A percentile compares a stretch with the other conserved stretches of the same genome.
Evolutionary conservation across 2,888 invertebrate species (phyloP).

Genomic region (Coleophora flavipennella): DNA sequence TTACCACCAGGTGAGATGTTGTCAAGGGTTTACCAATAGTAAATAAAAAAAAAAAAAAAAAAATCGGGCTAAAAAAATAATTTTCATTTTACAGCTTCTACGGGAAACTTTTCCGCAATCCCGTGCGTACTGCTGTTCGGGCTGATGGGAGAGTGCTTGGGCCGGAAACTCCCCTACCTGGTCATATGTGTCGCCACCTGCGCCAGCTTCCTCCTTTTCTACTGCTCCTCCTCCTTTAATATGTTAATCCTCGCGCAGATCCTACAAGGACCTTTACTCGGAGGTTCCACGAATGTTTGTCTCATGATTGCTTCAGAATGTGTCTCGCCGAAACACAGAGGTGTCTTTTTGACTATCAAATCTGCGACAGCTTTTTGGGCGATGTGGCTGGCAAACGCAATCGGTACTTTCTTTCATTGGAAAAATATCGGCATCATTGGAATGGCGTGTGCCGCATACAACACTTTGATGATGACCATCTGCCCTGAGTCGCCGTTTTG

Average conservation of each 20-base stretch:
- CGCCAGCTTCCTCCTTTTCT: slow-evolving; percentile 22
- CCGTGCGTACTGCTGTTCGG: slow-evolving; percentile 32
- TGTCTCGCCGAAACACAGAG: slow-evolving; percentile 12
- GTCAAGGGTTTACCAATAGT: no score
- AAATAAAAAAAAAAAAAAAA: no score
- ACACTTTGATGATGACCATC: slow-evolving; percentile 11
- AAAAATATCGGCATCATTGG: slow-evolving; percentile 12
- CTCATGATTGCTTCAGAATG: slow-evolving; percentile 4
- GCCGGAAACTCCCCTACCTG: slow-evolving; percentile 30
- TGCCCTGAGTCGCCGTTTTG: slow-evolving; percentile 16
- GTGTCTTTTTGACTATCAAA: slow-evolving; percentile 16
- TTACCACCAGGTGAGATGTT: no score
- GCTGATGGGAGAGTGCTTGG: slow-evolving; percentile 24
- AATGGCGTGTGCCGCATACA: slow-evolving; percentile 4
- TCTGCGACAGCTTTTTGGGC: slow-evolving; percentile 15
- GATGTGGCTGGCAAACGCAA: slow-evolving; percentile 14
- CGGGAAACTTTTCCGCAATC: slow-evolving; percentile 29
- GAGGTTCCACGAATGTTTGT: not conserved
- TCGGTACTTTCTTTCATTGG: slow-evolving; percentile 17
- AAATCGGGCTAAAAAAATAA: not conserved
- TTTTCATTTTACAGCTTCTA: slow-evolving; percentile 27
- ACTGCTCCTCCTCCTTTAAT: slow-evolving; percentile 19
- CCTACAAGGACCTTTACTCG: slow-evolving; percentile 24
- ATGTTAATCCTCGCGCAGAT: slow-evolving; percentile 28
- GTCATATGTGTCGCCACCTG: slow-evolving; percentile 21